A percentile compares a stretch with the other conserved stretches of the same genome.
Evolutionary conservation across 2,888 invertebrate genomes (phyloP).

Genomic region (Polymixis flavicincta): DNA sequence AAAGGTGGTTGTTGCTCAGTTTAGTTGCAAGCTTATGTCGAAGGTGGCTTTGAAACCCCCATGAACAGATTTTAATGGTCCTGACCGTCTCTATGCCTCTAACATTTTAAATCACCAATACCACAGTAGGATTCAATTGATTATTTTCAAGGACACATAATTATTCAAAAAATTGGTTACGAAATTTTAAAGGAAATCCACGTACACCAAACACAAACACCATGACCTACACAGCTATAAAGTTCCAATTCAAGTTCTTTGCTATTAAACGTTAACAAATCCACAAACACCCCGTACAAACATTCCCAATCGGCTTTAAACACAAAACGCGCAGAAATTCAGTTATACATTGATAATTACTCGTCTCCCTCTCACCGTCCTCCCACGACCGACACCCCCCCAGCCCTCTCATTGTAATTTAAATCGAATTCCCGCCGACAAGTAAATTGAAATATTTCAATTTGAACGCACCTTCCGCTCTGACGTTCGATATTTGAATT

Average conservation of each 20-base stretch:
- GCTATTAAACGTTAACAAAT: neutral
- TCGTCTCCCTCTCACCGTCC: slow-evolving; percentile 48
- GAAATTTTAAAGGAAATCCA: neutral
- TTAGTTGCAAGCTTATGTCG: neutral
- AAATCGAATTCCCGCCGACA: slow-evolving; percentile 89
- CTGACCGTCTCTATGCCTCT: neutral
- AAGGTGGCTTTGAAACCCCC: neutral
- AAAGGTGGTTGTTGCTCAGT: too few relatives aligned
- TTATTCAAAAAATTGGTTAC: neutral
- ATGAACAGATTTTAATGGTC: neutral
- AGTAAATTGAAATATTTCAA: slow-evolving; percentile 90
- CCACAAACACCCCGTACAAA: slow-evolving; percentile 56
- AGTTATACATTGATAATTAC: slow-evolving; percentile 88
- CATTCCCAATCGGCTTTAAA: slow-evolving; percentile 68
- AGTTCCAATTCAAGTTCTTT: neutral
- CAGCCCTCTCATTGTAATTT: slow-evolving; percentile 87
- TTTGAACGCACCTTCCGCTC: slow-evolving; percentile 83
- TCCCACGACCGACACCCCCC: slow-evolving; percentile 57
- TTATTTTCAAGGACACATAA: neutral
- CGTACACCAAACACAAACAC: too few relatives aligned
- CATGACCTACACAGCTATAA: neutral
- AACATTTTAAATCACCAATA: neutral
- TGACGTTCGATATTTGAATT: slow-evolving; percentile 79
- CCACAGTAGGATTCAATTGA: neutral
- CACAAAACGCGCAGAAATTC: slow-evolving; percentile 80